Evolutionary conservation across 2,797 vertebrate species (phyloP).

Genomic region (Halcyon leucocephala): DNA sequence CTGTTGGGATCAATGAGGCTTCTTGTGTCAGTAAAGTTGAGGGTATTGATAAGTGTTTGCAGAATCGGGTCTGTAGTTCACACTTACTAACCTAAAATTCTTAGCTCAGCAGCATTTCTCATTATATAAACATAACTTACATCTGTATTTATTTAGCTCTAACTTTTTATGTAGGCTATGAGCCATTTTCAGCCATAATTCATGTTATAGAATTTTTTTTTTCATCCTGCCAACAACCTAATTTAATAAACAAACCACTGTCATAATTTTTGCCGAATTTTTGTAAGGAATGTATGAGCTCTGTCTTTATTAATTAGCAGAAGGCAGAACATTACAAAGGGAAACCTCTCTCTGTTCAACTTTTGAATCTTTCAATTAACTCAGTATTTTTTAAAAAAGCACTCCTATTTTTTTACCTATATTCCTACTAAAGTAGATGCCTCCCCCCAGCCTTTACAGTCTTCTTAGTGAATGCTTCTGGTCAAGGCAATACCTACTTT

Average conservation of each 20-base stretch:
- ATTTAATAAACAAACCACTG: conserved; percentile 75
- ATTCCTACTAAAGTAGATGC: conserved; percentile 30
- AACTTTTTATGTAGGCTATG: conserved; percentile 66
- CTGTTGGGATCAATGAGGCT: conserved; percentile 61
- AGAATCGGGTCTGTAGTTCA: conserved; percentile 68
- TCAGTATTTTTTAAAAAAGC: conserved; percentile 5
- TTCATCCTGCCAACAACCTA: conserved; percentile 71
- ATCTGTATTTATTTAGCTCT: conserved; percentile 79
- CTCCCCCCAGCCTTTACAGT: not conserved
- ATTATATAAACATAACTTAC: conserved; percentile 75
- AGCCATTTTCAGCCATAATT: conserved; percentile 71
- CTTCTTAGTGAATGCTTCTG: conserved; percentile 52
- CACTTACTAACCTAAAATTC: conserved; percentile 74
- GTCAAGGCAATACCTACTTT: conserved; percentile 49
- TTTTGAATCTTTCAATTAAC: conserved; percentile 58
- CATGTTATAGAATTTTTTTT: conserved; percentile 62
- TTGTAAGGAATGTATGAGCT: conserved; percentile 61
- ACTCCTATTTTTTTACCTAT: conserved; percentile 14
- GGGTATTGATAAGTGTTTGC: conserved; percentile 70
- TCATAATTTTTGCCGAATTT: conserved; percentile 68
- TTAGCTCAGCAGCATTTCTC: conserved; percentile 75
- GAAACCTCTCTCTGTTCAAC: conserved; percentile 47
- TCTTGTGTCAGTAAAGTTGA: conserved; percentile 62
- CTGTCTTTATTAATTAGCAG: conserved; percentile 79
- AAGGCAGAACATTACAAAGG: conserved; percentile 51